Evolutionary conservation across 2,113 vertebrate genomes (phyloP), one percentile per base, ranked within the genome.

Genomic region (Grammomys dolichurus): DNA sequence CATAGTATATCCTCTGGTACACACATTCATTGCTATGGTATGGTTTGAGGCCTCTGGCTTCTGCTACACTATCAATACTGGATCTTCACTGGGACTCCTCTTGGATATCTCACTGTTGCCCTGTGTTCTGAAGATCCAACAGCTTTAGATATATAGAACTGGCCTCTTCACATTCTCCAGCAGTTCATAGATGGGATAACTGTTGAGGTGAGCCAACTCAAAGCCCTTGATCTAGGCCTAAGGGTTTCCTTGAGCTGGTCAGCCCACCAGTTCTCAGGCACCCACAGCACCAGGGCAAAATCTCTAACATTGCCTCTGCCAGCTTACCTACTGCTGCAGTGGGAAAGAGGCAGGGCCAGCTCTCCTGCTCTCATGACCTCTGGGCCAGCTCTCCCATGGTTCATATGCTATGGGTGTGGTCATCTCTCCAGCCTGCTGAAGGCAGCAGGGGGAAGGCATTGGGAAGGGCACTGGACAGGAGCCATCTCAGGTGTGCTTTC

Each of bases 381-480:
- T 40, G 8, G 7, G 70, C 3, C n/a, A 40, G n/a, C 70, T 40
- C 19, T 40, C n/a, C n/a, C 70, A 73, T 40, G n/a, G 36, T 22
- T n/a, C 70, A 19, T 19, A 73, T n/a, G n/a, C 19, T 40, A 73
- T 7, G 19, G 19, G 17, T 22, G 7, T n/a, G 17, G n/a, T 22
- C 36, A 73, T n/a, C 70, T 73, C 19, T 73, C 70, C n/a, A 73
- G n/a, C n/a, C n/a, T 40, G 19, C n/a, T n/a, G 16, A 16, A n/a
- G 7, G 70, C 3, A 40, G 36, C 16, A 40, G 7, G 6, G n/a
- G 1, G n/a, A 40, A 3, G 19, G 3, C 36, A 20, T 14, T 40
- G 36, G n/a, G n/a, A 3, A n/a, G 7, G 19, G n/a, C n/a, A 40
- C 36, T 40, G n/a, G 36, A n/a, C 3, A 3, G 3, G 14, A 19